Percentiles rank a stretch among this genome's conserved stretches.
These are phyloP conservation scores for Morpho deidamia DNA, from an alignment of 2,888 invertebrate species.

Conservation along the genomic window DNA sequence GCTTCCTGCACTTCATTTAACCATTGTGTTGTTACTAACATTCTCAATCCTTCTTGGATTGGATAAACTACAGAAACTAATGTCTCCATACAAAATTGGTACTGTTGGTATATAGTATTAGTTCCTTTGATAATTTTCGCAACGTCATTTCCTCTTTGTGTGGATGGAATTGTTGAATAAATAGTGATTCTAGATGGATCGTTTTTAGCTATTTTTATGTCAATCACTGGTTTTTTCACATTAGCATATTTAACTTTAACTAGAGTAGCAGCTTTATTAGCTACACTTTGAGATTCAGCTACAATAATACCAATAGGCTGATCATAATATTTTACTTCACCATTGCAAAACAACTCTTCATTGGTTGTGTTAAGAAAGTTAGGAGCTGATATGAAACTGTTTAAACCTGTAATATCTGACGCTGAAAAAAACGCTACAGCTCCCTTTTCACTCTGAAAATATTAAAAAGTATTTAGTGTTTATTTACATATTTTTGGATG, in stretches of 20 bases:
- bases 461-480: too few species aligned
- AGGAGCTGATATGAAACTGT: constrained; percentile 64
- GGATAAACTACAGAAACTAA: constrained; percentile 81
- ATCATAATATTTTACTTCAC: constrained; percentile 40
- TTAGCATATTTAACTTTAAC: constrained; percentile 74
- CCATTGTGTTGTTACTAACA: constrained; percentile 80
- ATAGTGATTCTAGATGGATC: constrained; percentile 31
- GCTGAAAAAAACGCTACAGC: constrained; percentile 80
- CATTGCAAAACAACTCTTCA: constrained; percentile 62
- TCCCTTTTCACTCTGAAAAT: constrained; percentile 74
- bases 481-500: too few species aligned
- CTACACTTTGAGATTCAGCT: constrained; percentile 72
- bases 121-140: constrained; percentile 65
- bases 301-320: constrained; percentile 67
- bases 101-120: constrained; percentile 79
- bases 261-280: constrained; percentile 73
- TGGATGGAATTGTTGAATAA: constrained; percentile 28
- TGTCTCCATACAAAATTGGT: constrained; percentile 86
- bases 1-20: constrained; percentile 52
- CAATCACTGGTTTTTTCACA: constrained; percentile 42
- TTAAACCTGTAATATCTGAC: constrained; percentile 82
- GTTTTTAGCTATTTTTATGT: constrained; percentile 37
- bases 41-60: constrained; percentile 82
- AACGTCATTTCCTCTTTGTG: constrained; percentile 47
- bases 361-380: constrained; percentile 18